Evolutionary conservation across 2,888 invertebrate genomes (phyloP).

Genomic region (Catocala fraxini): DNA sequence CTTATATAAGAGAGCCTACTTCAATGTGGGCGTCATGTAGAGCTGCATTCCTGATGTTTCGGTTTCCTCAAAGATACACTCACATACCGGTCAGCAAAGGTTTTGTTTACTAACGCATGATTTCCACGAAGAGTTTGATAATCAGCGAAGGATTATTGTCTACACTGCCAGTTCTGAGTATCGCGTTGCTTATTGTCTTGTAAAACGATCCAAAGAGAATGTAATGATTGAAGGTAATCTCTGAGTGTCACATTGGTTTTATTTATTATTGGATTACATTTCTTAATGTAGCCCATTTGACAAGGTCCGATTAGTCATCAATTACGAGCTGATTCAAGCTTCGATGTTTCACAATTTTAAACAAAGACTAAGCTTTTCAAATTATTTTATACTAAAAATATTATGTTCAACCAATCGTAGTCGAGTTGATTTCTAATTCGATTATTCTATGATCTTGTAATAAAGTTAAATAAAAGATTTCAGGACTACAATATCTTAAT

Average conservation of each 20-base stretch:
- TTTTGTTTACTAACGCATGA: constrained; percentile 65
- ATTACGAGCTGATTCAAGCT: constrained; percentile 45
- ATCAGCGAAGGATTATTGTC: constrained; percentile 65
- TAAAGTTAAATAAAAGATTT: too few species aligned
- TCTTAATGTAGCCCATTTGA: constrained; percentile 5
- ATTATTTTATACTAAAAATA: not conserved
- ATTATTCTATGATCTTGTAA: not conserved
- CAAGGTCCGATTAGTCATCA: constrained; percentile 45
- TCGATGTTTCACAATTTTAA: constrained; percentile 33
- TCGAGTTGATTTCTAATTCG: not conserved
- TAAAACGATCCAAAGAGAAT: constrained; percentile 29
- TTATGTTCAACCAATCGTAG: not conserved
- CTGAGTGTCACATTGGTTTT: constrained; percentile 11
- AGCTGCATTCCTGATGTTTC: constrained; percentile 42
- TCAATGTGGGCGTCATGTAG: constrained; percentile 37
- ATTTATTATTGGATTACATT: constrained; percentile 4
- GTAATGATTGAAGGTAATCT: constrained; percentile 20
- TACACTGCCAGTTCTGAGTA: constrained; percentile 59
- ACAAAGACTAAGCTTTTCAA: constrained; percentile 35
- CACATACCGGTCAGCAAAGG: constrained; percentile 33
- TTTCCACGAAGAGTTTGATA: constrained; percentile 71
- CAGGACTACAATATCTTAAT: too few species aligned
- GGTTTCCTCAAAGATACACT: constrained; percentile 32
- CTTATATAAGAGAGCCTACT: constrained; percentile 32
- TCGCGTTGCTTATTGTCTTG: constrained; percentile 49